phyloP scores from a whole-genome alignment of 1,140 invertebrate species.

The Cardiocondyla obscurior region DNA sequence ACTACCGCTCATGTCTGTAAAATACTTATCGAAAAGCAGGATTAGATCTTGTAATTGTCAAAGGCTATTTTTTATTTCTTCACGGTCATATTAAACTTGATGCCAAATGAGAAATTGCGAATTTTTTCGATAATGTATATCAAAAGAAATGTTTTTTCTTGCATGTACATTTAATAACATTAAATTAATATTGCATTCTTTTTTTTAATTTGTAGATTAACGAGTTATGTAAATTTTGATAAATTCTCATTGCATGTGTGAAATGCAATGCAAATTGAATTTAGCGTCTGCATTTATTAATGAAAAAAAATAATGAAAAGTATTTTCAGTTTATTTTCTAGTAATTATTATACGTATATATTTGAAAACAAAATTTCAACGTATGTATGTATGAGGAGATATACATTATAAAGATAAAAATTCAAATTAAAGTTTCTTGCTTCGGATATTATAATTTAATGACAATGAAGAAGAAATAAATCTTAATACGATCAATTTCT shows the following conservation, averaged over 20 bases:
- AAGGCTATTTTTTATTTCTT: not conserved
- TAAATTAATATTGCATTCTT: not conserved
- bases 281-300: not conserved
- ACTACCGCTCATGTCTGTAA: constrained; percentile 50
- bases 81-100: not conserved
- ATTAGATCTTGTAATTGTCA: constrained; percentile 43
- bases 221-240: not conserved
- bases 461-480: not conserved
- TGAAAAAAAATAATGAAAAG: not conserved
- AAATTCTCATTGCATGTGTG: not conserved
- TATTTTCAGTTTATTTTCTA: not conserved
- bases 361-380: not conserved
- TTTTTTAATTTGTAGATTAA: not conserved
- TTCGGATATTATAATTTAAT: not conserved
- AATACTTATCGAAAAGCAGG: constrained; percentile 58
- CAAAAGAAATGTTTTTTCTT: not conserved
- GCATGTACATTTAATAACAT: not conserved
- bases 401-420: not conserved
- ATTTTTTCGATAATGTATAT: not conserved
- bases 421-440: not conserved
- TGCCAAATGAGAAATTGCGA: not conserved
- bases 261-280: not conserved
- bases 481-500: constrained; percentile 14
- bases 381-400: not conserved
- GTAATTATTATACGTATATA: not conserved